These are phyloP conservation scores for Pipa parva DNA, from an alignment of 2,113 vertebrate species.

Conservation along the genomic window DNA sequence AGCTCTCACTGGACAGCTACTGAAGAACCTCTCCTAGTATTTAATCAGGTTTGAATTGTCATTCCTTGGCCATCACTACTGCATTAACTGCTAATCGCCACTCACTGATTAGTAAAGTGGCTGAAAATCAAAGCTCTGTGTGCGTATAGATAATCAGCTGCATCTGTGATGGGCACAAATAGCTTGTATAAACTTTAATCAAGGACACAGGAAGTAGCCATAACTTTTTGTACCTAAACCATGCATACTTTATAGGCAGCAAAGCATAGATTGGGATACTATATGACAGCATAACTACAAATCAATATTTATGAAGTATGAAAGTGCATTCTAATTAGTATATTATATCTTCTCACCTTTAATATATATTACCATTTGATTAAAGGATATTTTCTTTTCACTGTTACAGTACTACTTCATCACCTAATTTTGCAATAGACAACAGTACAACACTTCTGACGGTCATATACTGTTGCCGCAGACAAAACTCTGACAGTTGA, in stretches of 20 bases:
- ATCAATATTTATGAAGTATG: conserved; percentile 6
- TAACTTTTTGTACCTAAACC: conserved; percentile 34
- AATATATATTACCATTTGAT: no score
- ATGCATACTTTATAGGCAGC: conserved; percentile 9
- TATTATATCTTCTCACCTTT: no score
- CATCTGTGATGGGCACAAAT: conserved; percentile 59
- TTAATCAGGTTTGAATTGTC: conserved; percentile 80
- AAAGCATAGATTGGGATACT: not conserved
- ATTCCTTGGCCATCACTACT: conserved; percentile 70
- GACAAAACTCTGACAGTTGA: no score
- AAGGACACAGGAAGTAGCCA: conserved; percentile 54
- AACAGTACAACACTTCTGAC: no score
- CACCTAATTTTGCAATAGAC: no score
- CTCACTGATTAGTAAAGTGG: conserved; percentile 83
- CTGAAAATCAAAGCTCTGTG: conserved; percentile 72
- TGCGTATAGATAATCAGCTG: conserved; percentile 69
- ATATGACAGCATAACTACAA: conserved; percentile 13
- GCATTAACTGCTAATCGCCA: conserved; percentile 78
- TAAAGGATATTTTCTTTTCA: no score
- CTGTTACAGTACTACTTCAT: no score
- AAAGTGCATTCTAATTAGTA: no score
- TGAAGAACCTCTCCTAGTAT: conserved; percentile 70
- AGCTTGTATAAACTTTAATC: conserved; percentile 59
- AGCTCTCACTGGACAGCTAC: conserved; percentile 42
- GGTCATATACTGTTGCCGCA: no score